A percentile compares a stretch with the other conserved stretches of the same genome.
Evolutionary conservation across 2,113 vertebrate species (phyloP).

Genomic region (Zapus hudsonius): DNA sequence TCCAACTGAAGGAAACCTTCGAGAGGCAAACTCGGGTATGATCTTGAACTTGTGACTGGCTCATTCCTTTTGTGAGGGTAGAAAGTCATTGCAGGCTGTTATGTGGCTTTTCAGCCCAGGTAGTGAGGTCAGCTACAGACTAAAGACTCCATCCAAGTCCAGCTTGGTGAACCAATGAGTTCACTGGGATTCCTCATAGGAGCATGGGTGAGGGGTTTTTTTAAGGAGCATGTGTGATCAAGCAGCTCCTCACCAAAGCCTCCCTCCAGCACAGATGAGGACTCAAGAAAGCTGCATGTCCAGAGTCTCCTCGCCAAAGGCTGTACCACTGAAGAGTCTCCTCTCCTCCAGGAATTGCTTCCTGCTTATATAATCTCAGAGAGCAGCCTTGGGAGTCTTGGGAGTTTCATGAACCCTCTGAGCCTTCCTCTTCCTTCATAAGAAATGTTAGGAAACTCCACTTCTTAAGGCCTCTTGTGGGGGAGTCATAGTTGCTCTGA

Average conservation of each 20-base stretch:
- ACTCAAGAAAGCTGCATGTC: not conserved
- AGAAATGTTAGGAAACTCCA: not conserved
- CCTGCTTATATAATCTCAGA: not conserved
- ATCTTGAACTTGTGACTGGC: not conserved
- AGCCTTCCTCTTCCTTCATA: not conserved
- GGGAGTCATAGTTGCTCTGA: not conserved
- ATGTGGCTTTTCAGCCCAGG: not conserved
- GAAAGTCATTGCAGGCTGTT: not conserved
- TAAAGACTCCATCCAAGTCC: not conserved
- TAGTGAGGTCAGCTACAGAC: not conserved
- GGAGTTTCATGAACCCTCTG: not conserved
- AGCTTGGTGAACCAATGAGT: not conserved
- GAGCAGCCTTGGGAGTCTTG: not conserved
- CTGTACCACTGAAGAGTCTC: no score
- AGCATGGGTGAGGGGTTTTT: not conserved
- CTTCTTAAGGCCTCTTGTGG: not conserved
- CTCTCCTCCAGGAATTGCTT: not conserved
- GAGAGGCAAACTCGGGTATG: conserved; percentile 93
- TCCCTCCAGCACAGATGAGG: not conserved
- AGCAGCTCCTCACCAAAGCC: not conserved
- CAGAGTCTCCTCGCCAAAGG: not conserved
- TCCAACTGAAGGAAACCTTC: conserved; percentile 97
- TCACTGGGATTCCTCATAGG: not conserved
- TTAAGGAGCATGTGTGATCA: not conserved
- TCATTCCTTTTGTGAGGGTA: not conserved